phyloP scores from a whole-genome alignment of 2,113 vertebrate genomes.

The Ceratotherium simum region DNA sequence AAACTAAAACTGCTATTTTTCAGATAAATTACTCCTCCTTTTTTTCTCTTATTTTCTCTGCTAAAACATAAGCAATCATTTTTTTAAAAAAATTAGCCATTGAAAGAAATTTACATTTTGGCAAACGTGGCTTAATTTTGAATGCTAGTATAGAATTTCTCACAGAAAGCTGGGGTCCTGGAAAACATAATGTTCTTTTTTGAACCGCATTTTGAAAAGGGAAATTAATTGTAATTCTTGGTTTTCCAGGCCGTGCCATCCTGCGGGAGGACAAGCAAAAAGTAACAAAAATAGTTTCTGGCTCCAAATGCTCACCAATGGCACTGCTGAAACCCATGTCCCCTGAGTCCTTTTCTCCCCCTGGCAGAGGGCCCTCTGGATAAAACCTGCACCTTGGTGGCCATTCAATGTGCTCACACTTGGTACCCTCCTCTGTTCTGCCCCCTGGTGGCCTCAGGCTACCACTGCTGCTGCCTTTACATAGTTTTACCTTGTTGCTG shows the following conservation, averaged over 20 bases:
- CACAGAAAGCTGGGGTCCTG: slow-evolving; percentile 19
- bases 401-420: neutral
- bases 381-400: neutral
- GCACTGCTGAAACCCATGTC: neutral
- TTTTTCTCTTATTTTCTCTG: slow-evolving; percentile 77
- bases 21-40: slow-evolving; percentile 24
- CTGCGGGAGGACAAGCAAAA: slow-evolving; percentile 35
- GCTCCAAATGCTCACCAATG: neutral
- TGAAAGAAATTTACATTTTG: slow-evolving; percentile 83
- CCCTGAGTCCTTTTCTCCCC: neutral
- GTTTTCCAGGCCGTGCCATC: slow-evolving; percentile 49
- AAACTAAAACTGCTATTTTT: slow-evolving; percentile 67
- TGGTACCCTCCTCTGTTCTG: neutral
- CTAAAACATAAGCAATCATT: slow-evolving; percentile 82
- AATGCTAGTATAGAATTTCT: slow-evolving; percentile 65
- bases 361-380: neutral
- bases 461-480: neutral
- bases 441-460: slow-evolving; percentile 43
- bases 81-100: slow-evolving; percentile 76
- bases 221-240: slow-evolving; percentile 59
- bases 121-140: slow-evolving; percentile 71
- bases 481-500: neutral
- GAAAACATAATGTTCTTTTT: slow-evolving; percentile 59
- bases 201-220: slow-evolving; percentile 56
- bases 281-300: slow-evolving; percentile 26